Percentiles rank a stretch among this genome's conserved stretches.
phyloP scores from a whole-genome alignment of 2,113 vertebrate species.

The Capra hircus region DNA sequence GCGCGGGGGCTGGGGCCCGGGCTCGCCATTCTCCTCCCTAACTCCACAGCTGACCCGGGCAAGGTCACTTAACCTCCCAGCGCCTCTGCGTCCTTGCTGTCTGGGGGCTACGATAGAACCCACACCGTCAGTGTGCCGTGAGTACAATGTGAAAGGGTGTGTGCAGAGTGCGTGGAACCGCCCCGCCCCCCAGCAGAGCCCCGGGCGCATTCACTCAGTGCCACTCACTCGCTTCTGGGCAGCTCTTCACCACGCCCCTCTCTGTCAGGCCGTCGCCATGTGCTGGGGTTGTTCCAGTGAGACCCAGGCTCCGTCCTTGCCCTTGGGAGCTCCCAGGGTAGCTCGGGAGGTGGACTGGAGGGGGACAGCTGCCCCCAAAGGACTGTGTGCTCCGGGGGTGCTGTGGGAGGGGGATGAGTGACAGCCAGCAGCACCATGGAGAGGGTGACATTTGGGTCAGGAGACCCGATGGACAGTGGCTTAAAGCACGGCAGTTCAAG shows the following conservation, averaged over 20 bases:
- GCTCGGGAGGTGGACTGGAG: neutral
- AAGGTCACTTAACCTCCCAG: fast-evolving
- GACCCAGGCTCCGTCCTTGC: neutral
- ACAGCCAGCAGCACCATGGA: too few relatives aligned
- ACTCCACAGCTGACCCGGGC: fast-evolving
- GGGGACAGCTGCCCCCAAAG: neutral
- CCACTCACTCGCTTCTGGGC: fast-evolving
- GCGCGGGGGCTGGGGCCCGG: fast-evolving
- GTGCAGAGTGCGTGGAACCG: fast-evolving
- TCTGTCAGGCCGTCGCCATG: neutral
- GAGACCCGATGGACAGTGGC: neutral
- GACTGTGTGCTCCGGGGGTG: fast-evolving
- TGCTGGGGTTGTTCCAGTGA: too few relatives aligned
- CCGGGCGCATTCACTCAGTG: fast-evolving
- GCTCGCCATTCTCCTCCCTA: fast-evolving
- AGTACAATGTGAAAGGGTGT: fast-evolving
- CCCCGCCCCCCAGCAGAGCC: fast-evolving
- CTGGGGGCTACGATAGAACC: fast-evolving
- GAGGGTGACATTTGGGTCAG: neutral
- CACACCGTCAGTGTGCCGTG: fast-evolving
- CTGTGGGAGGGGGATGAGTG: fast-evolving
- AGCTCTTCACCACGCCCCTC: fast-evolving
- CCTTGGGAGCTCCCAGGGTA: neutral
- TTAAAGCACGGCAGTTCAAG: neutral
- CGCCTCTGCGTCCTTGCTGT: neutral